Evolutionary conservation across 2,113 vertebrate species (phyloP).

Genomic region (Pomatostomus ruficeps): DNA sequence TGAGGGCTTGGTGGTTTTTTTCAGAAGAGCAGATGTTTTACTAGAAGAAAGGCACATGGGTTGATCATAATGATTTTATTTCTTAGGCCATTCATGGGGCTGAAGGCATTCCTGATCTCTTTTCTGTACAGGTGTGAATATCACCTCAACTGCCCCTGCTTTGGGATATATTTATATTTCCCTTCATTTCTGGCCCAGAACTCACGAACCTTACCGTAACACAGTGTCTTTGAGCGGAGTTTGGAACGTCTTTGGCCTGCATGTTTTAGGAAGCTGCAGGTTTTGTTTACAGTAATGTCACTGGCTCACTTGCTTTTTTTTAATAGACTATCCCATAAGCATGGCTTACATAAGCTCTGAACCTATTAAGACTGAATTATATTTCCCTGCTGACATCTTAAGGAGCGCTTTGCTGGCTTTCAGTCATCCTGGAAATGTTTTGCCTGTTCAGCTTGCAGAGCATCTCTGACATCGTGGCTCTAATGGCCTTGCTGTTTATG

Average conservation of each 20-base stretch:
- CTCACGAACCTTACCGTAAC: neutral
- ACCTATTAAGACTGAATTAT: constrained; percentile 53
- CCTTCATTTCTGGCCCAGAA: neutral
- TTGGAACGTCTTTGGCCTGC: neutral
- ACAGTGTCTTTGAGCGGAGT: neutral
- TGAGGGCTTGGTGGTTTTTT: neutral
- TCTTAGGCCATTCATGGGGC: neutral
- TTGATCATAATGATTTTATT: neutral
- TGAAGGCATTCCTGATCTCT: neutral
- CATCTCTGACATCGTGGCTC: constrained; percentile 18
- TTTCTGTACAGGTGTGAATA: neutral
- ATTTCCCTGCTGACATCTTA: constrained; percentile 58
- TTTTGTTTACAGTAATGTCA: constrained; percentile 31
- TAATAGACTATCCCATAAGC: constrained; percentile 8
- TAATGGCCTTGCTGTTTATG: constrained; percentile 43
- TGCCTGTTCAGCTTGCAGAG: constrained; percentile 21
- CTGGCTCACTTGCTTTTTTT: neutral
- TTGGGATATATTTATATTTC: neutral
- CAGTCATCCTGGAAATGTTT: constrained; percentile 15
- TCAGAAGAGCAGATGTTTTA: neutral
- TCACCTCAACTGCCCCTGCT: neutral
- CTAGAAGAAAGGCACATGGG: neutral
- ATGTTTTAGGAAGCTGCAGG: neutral
- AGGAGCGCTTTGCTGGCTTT: constrained; percentile 20
- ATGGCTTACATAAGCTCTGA: constrained; percentile 28